A percentile compares a stretch with the other conserved stretches of the same genome.
These are phyloP conservation scores for Gymnocypris eckloni DNA, from an alignment of 2,797 vertebrate species.

Conservation along the genomic window DNA sequence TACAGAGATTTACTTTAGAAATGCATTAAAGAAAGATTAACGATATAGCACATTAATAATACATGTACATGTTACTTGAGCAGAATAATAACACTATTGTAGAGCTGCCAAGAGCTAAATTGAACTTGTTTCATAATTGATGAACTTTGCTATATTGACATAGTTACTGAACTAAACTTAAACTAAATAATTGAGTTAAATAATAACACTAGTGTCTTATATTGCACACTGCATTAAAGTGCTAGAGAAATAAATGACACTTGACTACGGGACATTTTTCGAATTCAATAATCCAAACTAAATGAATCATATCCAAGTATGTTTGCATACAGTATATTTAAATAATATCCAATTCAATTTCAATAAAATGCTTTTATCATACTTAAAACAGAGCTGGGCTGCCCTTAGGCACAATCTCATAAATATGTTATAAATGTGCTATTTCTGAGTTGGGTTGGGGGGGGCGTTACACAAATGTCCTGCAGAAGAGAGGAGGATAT, in stretches of 20 bases:
- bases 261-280: not conserved
- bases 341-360: not conserved
- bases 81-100: not conserved
- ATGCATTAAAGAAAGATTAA: not conserved
- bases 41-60: not conserved
- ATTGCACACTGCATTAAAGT: not conserved
- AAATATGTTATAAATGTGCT: slow-evolving; percentile 47
- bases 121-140: not conserved
- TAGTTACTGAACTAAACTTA: not conserved
- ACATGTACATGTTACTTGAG: not conserved
- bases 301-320: not conserved
- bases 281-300: not conserved
- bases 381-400: slow-evolving; percentile 37
- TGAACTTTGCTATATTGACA: not conserved
- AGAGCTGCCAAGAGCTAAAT: not conserved
- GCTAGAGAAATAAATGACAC: not conserved
- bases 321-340: slow-evolving; percentile 9
- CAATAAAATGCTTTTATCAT: slow-evolving; percentile 14
- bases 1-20: not conserved
- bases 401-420: slow-evolving; percentile 44
- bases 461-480: slow-evolving; percentile 22
- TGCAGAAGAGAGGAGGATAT: slow-evolving; percentile 70
- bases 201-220: not conserved
- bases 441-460: slow-evolving; percentile 5
- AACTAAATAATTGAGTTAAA: not conserved